Conservation (phyloP, 2,888 invertebrate species). For the Allygus modestus region DNA sequence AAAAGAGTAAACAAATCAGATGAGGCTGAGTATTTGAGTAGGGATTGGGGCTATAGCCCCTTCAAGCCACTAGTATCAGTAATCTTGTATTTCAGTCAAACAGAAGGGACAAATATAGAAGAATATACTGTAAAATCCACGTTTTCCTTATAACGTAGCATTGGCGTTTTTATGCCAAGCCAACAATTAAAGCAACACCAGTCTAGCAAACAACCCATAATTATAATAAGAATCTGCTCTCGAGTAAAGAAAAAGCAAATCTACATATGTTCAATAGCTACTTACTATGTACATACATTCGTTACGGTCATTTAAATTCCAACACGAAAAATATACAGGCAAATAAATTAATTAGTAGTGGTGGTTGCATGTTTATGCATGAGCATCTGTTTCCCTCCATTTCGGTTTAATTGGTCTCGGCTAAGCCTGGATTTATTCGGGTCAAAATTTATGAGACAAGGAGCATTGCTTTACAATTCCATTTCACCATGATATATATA, state of each 20-base stretch:
- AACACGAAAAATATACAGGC: constrained; percentile 34
- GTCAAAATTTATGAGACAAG: constrained; percentile 53
- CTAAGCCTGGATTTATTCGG: constrained; percentile 46
- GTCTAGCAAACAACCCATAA: not conserved
- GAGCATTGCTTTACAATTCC: constrained; percentile 51
- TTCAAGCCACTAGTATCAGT: too few relatives aligned
- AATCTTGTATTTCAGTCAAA: too few relatives aligned
- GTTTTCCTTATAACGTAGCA: too few relatives aligned
- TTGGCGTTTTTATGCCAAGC: too few relatives aligned
- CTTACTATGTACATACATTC: constrained; percentile 28
- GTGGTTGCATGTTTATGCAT: constrained; percentile 43
- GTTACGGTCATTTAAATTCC: constrained; percentile 43
- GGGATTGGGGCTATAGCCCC: too few relatives aligned
- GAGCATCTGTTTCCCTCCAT: constrained; percentile 45
- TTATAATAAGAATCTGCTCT: not conserved
- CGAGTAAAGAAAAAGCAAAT: not conserved
- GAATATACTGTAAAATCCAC: too few relatives aligned
- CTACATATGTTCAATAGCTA: constrained; percentile 26
- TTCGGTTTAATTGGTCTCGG: constrained; percentile 45
- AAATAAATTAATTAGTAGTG: constrained; percentile 41
- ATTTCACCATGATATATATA: constrained; percentile 46
- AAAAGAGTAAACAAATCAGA: too few relatives aligned
- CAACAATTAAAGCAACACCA: too few relatives aligned
- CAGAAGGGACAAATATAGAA: too few relatives aligned
- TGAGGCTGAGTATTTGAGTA: too few relatives aligned